Base-by-base conservation (phyloP, 2,888 invertebrate species). In the Polymixis flavicincta region DNA sequence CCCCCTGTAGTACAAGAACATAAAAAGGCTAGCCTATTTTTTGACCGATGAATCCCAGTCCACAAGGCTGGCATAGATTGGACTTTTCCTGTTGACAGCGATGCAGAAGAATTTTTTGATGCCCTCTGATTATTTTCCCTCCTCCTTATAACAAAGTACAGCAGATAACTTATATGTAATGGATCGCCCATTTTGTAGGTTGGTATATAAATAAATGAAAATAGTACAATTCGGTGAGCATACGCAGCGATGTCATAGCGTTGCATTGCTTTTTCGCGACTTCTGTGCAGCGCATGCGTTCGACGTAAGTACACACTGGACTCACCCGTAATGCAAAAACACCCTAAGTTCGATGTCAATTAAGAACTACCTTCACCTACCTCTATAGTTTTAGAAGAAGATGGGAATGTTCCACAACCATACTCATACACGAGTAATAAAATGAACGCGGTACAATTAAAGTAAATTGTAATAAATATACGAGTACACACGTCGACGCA, bases 391-490 rank as follows among this genome's bases (percentile, higher is more conserved):
- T 22, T 9, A 28, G 22, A 76, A 9, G 19, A 19, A 28, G 37
- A 28, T 50, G n/a, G n/a, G 0, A 28, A 48, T 55, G n/a, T 9
- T 76, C 25, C 42, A 19, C 17, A 65, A 2, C 6, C 2, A 9
- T 22, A 25, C 19, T 6, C 1, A 9, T 25, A 42, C 14, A 9
- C 52, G 9, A 48, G 25, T 48, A 42, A 52, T 52, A 45, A 59
- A 64, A 32, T 45, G 11, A 48, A 60, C n/a, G 13, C 13, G 9
- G 19, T 25, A 55, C 13, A 22, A 45, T 78, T 71, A 19, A 60
- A 25, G 11, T 32, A 25, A 32, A 76, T 66, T 50, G 9, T 66
- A 76, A 76, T 50, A 61, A 82, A 68, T 59, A 42, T 42, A 59
- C 37, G 37, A 48, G 28, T 59, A 50, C 25, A 83, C 32, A 48